phyloP scores from a whole-genome alignment of 2,797 vertebrate species.

The Falco biarmicus region DNA sequence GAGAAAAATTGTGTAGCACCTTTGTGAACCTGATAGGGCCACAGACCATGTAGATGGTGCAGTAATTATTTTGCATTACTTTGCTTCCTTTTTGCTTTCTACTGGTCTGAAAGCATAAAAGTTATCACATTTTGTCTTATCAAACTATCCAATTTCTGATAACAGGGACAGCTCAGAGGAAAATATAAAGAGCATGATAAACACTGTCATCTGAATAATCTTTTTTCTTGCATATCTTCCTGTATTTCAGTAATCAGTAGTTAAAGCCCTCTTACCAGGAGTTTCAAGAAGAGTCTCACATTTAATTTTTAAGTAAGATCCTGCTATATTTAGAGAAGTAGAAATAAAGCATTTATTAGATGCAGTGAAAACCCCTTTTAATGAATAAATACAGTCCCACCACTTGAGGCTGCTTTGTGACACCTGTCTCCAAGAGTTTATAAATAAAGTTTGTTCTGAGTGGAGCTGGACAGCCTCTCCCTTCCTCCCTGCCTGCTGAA shows the following conservation, averaged over 20 bases:
- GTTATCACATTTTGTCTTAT: not conserved
- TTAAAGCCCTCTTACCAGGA: not conserved
- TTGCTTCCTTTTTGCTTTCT: not conserved
- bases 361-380: not conserved
- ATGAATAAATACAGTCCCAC: not conserved
- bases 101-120: not conserved
- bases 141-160: not conserved
- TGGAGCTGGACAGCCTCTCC: not conserved
- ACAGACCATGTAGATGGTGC: not conserved
- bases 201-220: not conserved
- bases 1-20: not conserved
- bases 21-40: not conserved
- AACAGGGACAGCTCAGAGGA: not conserved
- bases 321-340: not conserved
- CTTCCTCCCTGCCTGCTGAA: not conserved
- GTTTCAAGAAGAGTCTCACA: not conserved
- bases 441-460: not conserved
- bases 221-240: not conserved
- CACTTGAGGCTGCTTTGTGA: not conserved
- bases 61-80: not conserved
- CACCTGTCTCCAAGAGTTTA: not conserved
- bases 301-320: not conserved
- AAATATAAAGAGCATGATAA: not conserved
- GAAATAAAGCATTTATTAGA: not conserved
- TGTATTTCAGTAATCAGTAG: not conserved